phyloP scores from a whole-genome alignment of 1,140 invertebrate species.

The Cryptotermes secundus region DNA sequence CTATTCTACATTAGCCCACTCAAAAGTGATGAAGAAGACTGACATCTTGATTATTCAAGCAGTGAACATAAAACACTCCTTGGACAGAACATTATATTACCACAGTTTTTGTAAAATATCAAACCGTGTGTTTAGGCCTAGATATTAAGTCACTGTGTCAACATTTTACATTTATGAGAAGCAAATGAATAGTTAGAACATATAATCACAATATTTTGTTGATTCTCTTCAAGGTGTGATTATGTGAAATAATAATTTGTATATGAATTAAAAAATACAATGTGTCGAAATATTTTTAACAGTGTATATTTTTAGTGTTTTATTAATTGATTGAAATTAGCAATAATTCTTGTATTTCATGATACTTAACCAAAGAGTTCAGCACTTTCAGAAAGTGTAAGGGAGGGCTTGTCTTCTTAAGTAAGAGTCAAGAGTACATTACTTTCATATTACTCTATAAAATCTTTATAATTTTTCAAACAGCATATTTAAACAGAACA shows the following conservation, averaged over 20 bases:
- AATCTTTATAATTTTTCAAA: too few species aligned
- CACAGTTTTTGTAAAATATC: background rate
- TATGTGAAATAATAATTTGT: background rate
- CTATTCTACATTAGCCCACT: background rate
- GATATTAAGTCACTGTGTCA: background rate
- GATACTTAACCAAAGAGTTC: background rate
- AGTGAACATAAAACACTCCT: background rate
- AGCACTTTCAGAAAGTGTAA: background rate
- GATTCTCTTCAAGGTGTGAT: background rate
- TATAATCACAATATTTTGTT: background rate
- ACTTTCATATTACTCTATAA: too few species aligned
- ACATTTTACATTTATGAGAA: background rate
- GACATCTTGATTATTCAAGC: background rate
- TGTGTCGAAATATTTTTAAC: conserved; percentile 2
- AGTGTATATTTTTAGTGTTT: conserved; percentile 8
- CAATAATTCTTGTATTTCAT: conserved; percentile 12
- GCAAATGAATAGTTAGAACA: background rate
- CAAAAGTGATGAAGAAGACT: conserved; percentile 1
- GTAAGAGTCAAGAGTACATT: background rate
- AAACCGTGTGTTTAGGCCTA: background rate
- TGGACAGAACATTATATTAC: background rate
- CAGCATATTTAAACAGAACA: too few species aligned
- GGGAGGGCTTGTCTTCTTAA: background rate
- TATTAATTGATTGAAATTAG: conserved; percentile 7
- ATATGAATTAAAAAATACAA: background rate